Evolutionary conservation across 2,113 vertebrate species (phyloP).

Genomic region (Aythya baeri): DNA sequence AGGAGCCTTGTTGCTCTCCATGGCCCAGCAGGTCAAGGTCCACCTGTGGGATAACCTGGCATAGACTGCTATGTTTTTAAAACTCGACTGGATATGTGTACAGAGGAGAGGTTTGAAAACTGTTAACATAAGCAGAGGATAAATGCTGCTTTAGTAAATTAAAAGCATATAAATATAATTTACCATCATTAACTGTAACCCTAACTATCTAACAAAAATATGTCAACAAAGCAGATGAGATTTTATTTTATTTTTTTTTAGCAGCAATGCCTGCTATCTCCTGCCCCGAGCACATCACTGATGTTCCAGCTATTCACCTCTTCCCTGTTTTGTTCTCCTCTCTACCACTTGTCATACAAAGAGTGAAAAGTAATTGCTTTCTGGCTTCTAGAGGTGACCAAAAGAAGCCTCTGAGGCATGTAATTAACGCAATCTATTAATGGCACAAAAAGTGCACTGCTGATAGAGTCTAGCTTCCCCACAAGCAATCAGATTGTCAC

Average conservation of each 20-base stretch:
- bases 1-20: not conserved
- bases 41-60: not conserved
- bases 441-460: not conserved
- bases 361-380: not conserved
- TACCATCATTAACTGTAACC: not conserved
- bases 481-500: not conserved
- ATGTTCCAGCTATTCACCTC: not conserved
- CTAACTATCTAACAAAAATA: not conserved
- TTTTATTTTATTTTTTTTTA: not conserved
- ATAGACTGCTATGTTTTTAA: not conserved
- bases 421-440: conserved; percentile 35
- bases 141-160: not conserved
- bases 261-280: not conserved
- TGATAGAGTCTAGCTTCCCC: not conserved
- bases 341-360: not conserved
- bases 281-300: not conserved
- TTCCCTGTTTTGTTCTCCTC: not conserved
- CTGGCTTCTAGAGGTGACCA: not conserved
- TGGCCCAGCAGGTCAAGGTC: not conserved
- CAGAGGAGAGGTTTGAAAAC: not conserved
- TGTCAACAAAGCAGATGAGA: not conserved
- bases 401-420: conserved; percentile 20
- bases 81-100: not conserved
- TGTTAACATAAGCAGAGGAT: not conserved
- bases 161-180: not conserved